These are phyloP conservation scores for Equus quagga DNA, from an alignment of 2,113 vertebrate species.

Conservation along the genomic window DNA sequence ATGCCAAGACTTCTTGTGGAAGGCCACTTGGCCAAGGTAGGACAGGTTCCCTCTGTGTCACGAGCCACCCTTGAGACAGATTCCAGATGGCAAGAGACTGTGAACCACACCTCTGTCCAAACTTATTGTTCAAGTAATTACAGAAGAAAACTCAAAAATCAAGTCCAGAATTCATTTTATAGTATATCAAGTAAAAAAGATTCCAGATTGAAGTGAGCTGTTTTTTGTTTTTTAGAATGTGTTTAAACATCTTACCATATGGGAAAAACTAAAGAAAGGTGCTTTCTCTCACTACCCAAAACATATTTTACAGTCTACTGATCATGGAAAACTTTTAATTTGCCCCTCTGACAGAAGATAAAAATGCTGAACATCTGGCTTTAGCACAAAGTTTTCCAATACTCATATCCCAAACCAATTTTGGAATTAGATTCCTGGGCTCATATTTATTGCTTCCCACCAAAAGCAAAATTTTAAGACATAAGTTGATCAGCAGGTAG, in stretches of 20 bases:
- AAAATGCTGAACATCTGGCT: neutral
- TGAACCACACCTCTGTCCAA: neutral
- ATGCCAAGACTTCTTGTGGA: neutral
- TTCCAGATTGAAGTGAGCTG: neutral
- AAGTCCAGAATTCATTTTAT: constrained; percentile 7
- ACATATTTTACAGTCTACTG: neutral
- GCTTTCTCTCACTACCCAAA: neutral
- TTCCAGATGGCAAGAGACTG: neutral
- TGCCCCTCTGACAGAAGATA: neutral
- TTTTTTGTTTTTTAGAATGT: neutral
- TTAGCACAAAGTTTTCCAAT: neutral
- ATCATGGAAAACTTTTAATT: neutral
- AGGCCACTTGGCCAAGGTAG: neutral
- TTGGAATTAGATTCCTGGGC: neutral
- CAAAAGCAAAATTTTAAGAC: neutral
- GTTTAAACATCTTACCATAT: neutral
- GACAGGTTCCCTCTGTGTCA: neutral
- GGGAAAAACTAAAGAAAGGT: neutral
- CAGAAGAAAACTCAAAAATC: neutral
- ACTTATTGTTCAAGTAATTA: neutral
- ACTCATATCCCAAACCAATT: neutral
- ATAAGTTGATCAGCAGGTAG: neutral
- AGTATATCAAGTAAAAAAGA: constrained; percentile 8
- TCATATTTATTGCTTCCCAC: constrained; percentile 20
- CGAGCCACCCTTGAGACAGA: neutral